These are phyloP conservation scores for Amniataba percoides DNA, from an alignment of 2,797 vertebrate genomes.

Conservation along the genomic window DNA sequence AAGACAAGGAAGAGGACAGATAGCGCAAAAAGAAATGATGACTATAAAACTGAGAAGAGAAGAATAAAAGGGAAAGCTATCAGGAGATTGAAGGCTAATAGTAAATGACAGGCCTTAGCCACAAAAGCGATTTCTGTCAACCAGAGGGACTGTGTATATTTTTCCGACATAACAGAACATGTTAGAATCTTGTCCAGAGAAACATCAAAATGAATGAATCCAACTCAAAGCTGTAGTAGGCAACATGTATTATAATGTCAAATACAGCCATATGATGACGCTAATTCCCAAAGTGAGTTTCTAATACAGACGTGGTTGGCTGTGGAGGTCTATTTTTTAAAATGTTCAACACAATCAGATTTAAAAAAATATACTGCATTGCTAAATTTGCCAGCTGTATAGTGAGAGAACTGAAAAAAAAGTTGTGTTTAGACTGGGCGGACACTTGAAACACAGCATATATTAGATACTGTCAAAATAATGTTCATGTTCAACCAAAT, in stretches of 20 bases:
- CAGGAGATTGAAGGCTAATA: constrained; percentile 53
- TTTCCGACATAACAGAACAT: constrained; percentile 31
- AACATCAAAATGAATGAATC: neutral
- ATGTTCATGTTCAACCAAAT: neutral
- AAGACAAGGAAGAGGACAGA: constrained; percentile 43
- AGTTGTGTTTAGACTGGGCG: neutral
- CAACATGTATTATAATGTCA: neutral
- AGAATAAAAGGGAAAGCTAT: constrained; percentile 43
- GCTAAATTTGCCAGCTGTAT: neutral
- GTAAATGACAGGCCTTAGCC: constrained; percentile 59
- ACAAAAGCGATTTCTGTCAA: constrained; percentile 57
- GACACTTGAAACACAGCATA: neutral
- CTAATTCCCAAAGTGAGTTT: neutral
- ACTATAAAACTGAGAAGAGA: constrained; percentile 16
- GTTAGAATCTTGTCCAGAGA: constrained; percentile 6
- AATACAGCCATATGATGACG: neutral
- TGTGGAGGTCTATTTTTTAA: neutral
- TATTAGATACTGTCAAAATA: neutral
- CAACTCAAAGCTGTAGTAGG: neutral
- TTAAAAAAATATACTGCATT: neutral
- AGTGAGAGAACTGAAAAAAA: neutral
- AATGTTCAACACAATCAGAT: neutral
- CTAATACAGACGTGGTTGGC: neutral
- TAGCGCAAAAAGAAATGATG: constrained; percentile 38
- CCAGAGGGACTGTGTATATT: constrained; percentile 39